Conservation (phyloP, 2,797 vertebrate species). For the Ctenopoma multispine region DNA sequence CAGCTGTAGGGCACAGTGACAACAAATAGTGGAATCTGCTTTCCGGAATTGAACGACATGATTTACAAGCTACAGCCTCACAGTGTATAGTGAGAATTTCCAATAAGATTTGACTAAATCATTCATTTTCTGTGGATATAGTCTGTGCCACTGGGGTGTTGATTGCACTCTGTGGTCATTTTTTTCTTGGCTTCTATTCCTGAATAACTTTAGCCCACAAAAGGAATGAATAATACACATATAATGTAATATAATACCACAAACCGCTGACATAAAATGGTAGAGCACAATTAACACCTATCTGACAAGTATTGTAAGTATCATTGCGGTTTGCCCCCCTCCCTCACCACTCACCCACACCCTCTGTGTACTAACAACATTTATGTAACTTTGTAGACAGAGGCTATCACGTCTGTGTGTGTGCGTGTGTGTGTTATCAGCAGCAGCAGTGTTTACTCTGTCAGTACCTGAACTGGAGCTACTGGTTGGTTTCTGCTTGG, state of each 20-base stretch:
- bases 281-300: constrained; percentile 11
- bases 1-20: constrained; percentile 68
- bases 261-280: constrained; percentile 10
- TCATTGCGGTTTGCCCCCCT: constrained; percentile 10
- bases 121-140: not conserved
- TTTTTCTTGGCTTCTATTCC: constrained; percentile 3
- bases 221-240: not conserved
- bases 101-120: not conserved
- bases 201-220: constrained; percentile 5
- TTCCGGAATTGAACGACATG: not conserved
- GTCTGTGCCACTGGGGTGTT: not conserved
- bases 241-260: constrained; percentile 2
- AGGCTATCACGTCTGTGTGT: constrained; percentile 9
- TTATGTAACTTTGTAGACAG: constrained; percentile 31
- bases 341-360: constrained; percentile 12
- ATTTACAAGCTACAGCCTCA: not conserved
- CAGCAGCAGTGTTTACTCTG: constrained; percentile 19
- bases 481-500: constrained; percentile 95
- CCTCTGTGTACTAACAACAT: constrained; percentile 6
- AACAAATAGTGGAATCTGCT: constrained; percentile 41
- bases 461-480: constrained; percentile 95
- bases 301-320: constrained; percentile 3
- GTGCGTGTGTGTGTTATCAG: constrained; percentile 4
- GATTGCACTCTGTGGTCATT: constrained; percentile 7
- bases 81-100: not conserved